These are phyloP conservation scores for Melitaea cinxia DNA, from an alignment of 1,140 invertebrate genomes.

Conservation along the genomic window DNA sequence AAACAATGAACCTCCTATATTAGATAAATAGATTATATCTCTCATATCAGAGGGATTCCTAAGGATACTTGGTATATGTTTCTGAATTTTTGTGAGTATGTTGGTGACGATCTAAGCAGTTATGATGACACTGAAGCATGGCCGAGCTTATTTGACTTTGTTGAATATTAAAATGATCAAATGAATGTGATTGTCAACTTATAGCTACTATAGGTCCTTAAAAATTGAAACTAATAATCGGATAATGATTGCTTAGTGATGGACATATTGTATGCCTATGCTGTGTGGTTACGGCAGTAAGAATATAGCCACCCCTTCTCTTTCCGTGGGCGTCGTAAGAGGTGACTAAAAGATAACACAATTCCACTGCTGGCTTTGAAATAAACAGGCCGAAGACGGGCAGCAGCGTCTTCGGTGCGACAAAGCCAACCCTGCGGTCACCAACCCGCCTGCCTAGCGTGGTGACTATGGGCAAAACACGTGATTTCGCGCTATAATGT, in stretches of 20 bases:
- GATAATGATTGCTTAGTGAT: constrained; percentile 54
- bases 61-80: constrained; percentile 99
- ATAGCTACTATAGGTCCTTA: constrained; percentile 75
- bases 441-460: too few species aligned
- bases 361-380: too few species aligned
- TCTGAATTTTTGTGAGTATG: constrained; percentile 95
- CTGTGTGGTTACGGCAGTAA: too few species aligned
- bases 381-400: too few species aligned
- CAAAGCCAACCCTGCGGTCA: too few species aligned
- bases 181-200: constrained; percentile 85
- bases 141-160: constrained; percentile 98
- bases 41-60: constrained; percentile 93
- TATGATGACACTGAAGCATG: constrained; percentile 98
- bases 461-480: too few species aligned
- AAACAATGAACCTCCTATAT: constrained; percentile 91
- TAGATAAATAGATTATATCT: constrained; percentile 95
- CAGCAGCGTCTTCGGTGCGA: too few species aligned
- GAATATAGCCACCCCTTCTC: too few species aligned
- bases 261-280: constrained; percentile 23
- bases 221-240: constrained; percentile 77
- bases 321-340: too few species aligned
- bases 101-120: constrained; percentile 93
- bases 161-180: constrained; percentile 98
- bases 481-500: too few species aligned
- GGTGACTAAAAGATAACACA: too few species aligned